Conservation (phyloP, 2,113 vertebrate species). For the Oreotrochilus melanogaster region DNA sequence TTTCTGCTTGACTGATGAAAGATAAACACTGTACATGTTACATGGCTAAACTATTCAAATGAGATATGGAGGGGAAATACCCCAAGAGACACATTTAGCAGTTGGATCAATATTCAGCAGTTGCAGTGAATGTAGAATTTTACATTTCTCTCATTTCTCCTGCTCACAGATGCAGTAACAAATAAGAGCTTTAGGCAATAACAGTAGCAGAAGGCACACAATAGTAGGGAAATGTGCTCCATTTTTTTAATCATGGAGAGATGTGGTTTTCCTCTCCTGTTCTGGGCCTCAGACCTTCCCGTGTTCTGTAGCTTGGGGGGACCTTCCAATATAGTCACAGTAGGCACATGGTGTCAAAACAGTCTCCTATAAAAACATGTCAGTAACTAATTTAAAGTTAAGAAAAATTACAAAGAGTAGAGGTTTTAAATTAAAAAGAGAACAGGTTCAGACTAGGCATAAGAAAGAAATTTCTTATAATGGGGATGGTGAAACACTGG, state of each 20-base stretch:
- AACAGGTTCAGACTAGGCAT: background rate
- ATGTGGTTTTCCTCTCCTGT: background rate
- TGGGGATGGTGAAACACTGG: background rate
- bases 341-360: background rate
- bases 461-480: background rate
- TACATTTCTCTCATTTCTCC: background rate
- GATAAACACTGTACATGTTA: background rate
- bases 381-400: background rate
- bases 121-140: background rate
- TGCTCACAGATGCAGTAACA: background rate
- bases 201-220: background rate
- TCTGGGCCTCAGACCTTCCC: background rate
- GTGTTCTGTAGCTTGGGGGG: background rate
- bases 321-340: background rate
- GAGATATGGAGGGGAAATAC: background rate
- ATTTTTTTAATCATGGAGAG: background rate
- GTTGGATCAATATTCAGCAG: background rate
- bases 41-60: background rate
- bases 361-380: background rate
- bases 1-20: slow-evolving; percentile 21
- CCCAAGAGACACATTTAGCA: background rate
- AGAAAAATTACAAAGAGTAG: background rate
- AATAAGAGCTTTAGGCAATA: background rate
- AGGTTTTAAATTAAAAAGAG: background rate
- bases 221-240: background rate